phyloP scores from a whole-genome alignment of 2,113 vertebrate species.

The Pituophis catenifer region DNA sequence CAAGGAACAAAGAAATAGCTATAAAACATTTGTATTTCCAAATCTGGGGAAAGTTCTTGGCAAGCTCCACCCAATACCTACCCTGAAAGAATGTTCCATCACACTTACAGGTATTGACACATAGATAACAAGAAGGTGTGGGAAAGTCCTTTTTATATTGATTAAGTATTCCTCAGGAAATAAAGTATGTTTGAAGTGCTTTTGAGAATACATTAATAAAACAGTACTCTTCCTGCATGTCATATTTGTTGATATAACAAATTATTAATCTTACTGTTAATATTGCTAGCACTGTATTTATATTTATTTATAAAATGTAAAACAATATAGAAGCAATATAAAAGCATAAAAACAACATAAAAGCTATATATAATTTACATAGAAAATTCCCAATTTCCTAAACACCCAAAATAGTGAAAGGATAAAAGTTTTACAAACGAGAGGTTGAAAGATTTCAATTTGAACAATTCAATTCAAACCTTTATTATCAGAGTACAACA shows the following conservation, averaged over 20 bases:
- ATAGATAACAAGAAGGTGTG: not conserved
- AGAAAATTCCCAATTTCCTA: not conserved
- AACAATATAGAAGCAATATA: not conserved
- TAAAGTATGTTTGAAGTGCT: not conserved
- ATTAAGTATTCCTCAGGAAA: not conserved
- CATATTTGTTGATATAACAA: not conserved
- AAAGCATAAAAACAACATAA: not conserved
- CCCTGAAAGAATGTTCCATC: not conserved
- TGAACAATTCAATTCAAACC: too few species aligned
- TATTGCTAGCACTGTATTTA: not conserved
- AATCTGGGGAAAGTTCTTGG: not conserved
- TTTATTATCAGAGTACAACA: too few species aligned
- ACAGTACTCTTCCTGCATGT: not conserved
- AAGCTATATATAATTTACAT: not conserved
- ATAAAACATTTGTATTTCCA: not conserved
- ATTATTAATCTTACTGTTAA: not conserved
- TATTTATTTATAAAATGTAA: not conserved
- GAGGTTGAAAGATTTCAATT: not conserved
- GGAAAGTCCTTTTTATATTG: not conserved
- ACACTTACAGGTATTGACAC: not conserved
- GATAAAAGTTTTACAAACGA: not conserved
- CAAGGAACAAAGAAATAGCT: not conserved
- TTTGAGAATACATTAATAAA: not conserved
- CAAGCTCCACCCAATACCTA: not conserved
- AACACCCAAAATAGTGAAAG: not conserved